phyloP scores from a whole-genome alignment of 1,140 invertebrate species.

The Bombus haemorrhoidalis region DNA sequence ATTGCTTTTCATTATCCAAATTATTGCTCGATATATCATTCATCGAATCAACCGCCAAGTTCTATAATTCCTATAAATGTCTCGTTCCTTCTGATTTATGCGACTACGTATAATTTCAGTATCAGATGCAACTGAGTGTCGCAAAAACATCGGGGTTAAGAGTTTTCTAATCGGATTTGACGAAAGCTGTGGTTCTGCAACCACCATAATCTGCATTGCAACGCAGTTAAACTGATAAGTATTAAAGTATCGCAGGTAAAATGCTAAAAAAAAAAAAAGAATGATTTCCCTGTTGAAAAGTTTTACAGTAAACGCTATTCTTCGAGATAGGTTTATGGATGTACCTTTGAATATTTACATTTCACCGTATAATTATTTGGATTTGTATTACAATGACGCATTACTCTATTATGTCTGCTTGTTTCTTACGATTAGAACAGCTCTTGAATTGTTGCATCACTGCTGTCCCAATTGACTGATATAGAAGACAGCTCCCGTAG shows the following conservation, averaged over 20 bases:
- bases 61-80: background rate
- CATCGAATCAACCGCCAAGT: background rate
- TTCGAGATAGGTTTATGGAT: background rate
- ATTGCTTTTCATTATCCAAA: no score
- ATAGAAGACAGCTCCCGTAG: background rate
- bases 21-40: background rate
- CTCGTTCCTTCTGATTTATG: background rate
- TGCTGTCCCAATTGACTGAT: background rate
- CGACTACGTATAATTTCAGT: background rate
- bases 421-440: background rate
- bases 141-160: constrained; percentile 45
- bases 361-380: background rate
- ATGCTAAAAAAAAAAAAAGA: background rate
- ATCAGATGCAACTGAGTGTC: background rate
- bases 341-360: no score
- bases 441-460: background rate
- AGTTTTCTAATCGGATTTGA: constrained; percentile 68
- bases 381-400: background rate
- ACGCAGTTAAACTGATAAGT: constrained; percentile 63
- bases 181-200: constrained; percentile 45
- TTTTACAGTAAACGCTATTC: background rate
- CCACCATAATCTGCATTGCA: constrained; percentile 63
- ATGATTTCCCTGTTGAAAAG: background rate
- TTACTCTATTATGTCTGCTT: no score
- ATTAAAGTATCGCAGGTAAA: background rate